A percentile compares a stretch with the other conserved stretches of the same genome.
These are phyloP conservation scores for Iselma pallidipennis DNA, from an alignment of 2,888 invertebrate genomes.

Conservation along the genomic window DNA sequence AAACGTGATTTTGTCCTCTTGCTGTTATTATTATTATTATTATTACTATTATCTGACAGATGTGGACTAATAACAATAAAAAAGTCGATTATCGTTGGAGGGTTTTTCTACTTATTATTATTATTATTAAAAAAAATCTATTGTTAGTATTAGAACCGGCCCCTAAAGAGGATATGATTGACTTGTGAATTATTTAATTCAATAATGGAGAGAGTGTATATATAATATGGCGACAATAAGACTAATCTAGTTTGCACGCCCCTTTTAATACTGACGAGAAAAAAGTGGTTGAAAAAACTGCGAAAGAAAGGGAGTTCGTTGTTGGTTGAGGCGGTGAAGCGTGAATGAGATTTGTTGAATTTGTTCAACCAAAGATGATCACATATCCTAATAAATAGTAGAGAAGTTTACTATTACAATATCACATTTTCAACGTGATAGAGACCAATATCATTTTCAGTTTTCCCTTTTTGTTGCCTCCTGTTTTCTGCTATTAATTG, in stretches of 20 bases:
- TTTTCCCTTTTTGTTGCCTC: background rate
- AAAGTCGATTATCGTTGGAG: background rate
- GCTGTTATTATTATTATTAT: background rate
- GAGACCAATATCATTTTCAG: background rate
- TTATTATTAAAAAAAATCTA: background rate
- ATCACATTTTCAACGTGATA: background rate
- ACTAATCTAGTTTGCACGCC: conserved; percentile 50
- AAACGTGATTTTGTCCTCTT: background rate
- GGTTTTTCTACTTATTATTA: too few species aligned
- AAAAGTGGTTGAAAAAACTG: background rate
- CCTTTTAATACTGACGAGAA: conserved; percentile 34
- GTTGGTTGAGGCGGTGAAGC: background rate
- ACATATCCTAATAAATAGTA: background rate
- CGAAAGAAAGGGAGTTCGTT: background rate
- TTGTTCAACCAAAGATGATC: background rate
- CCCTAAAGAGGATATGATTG: conserved; percentile 45
- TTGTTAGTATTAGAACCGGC: conserved; percentile 1
- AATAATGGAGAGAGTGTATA: conserved; percentile 42
- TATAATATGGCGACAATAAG: conserved; percentile 37
- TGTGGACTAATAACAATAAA: background rate
- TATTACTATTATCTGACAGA: background rate
- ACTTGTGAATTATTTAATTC: conserved; percentile 50
- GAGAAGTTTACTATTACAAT: too few species aligned
- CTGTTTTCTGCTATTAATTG: background rate
- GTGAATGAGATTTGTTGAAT: too few species aligned